Evolutionary conservation across 92 coral and sea anemone genomes (phyloP).

Genomic region (Siderastrea radians): DNA sequence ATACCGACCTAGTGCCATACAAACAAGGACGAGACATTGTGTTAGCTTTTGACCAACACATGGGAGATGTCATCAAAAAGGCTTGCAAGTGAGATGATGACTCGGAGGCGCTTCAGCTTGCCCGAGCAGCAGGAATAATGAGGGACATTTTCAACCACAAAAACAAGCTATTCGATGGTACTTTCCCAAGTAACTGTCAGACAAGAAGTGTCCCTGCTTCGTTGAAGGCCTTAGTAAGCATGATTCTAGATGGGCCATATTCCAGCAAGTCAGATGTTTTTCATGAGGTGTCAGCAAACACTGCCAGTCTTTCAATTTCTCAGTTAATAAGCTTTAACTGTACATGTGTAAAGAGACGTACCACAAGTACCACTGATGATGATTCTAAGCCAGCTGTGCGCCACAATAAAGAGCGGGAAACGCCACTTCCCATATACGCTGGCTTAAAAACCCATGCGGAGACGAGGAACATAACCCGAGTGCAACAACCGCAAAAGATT

Average conservation of each 20-base stretch:
- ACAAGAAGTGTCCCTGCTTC: constrained; percentile 52
- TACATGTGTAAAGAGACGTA: constrained; percentile 26
- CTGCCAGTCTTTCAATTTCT: constrained; percentile 39
- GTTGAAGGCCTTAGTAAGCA: constrained; percentile 48
- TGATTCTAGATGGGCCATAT: constrained; percentile 70
- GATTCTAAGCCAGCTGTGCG: constrained; percentile 17
- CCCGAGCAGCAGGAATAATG: constrained; percentile 63
- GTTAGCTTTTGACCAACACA: constrained; percentile 37
- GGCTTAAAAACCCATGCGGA: constrained; percentile 71
- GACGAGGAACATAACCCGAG: constrained; percentile 80
- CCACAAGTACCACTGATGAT: not conserved
- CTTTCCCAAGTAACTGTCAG: constrained; percentile 41
- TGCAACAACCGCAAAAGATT: constrained; percentile 64
- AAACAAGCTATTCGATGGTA: constrained; percentile 37
- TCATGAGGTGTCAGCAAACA: constrained; percentile 25
- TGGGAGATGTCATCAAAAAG: constrained; percentile 52
- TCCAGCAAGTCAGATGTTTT: constrained; percentile 30
- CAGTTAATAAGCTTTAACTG: constrained; percentile 56
- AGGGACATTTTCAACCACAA: constrained; percentile 52
- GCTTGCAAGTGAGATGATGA: constrained; percentile 50
- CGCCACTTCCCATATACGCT: constrained; percentile 61
- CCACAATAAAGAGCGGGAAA: constrained; percentile 48
- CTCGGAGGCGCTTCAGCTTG: constrained; percentile 65
- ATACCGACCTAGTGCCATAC: constrained; percentile 55
- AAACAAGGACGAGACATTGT: constrained; percentile 49